A percentile compares a stretch with the other conserved stretches of the same genome.
phyloP scores from a whole-genome alignment of 2,113 vertebrate genomes.

The Sciurus niger region DNA sequence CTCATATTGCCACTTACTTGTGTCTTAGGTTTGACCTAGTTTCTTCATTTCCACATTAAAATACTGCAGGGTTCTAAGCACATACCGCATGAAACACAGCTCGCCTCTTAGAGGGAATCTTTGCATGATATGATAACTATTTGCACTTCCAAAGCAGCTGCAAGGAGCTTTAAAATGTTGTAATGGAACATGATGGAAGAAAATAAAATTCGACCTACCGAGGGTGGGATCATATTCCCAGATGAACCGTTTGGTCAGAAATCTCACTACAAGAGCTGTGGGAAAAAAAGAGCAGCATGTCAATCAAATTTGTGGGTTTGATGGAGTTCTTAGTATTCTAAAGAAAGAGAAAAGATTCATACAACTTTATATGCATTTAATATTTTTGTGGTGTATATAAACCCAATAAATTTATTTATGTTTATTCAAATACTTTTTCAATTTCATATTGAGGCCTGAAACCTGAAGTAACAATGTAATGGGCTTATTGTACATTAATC shows the following conservation, averaged over 20 bases:
- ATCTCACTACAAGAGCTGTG: slow-evolving; percentile 97
- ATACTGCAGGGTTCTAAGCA: not conserved
- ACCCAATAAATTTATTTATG: not conserved
- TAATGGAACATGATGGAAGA: not conserved
- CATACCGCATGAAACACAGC: not conserved
- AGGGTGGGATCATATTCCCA: slow-evolving; percentile 99
- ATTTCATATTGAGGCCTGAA: slow-evolving; percentile 7
- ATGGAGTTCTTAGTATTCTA: not conserved
- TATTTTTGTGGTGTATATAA: not conserved
- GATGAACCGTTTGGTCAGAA: slow-evolving; percentile 98
- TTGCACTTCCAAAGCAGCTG: not conserved
- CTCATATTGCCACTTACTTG: not conserved
- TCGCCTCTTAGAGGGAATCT: not conserved
- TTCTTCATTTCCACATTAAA: slow-evolving; percentile 19
- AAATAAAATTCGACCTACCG: slow-evolving; percentile 89
- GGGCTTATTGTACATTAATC: not conserved
- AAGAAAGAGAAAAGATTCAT: not conserved
- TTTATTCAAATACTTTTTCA: not conserved
- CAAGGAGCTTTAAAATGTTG: not conserved
- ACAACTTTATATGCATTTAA: not conserved
- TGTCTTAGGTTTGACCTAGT: not conserved
- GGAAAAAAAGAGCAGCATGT: slow-evolving; percentile 70
- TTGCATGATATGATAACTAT: not conserved
- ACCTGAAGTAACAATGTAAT: not conserved
- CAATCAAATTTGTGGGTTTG: not conserved